Percentiles rank a stretch among this genome's conserved stretches.
These are phyloP conservation scores for Plestiodon gilberti DNA, from an alignment of 2,113 vertebrate species.

Conservation along the genomic window DNA sequence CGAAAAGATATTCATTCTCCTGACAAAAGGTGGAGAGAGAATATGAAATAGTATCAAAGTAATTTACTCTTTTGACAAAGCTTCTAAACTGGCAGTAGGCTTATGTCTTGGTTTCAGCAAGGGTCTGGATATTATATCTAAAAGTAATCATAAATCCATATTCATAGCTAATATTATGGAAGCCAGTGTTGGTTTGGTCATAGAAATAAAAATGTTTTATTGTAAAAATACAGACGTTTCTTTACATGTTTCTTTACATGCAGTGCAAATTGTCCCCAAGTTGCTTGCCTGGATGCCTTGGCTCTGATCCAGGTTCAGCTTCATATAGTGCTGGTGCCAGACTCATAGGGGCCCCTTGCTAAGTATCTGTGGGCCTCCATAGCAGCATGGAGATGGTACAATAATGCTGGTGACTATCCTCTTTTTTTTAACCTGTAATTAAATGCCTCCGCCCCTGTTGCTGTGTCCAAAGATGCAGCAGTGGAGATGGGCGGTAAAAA, in stretches of 20 bases:
- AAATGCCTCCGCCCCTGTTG: no score
- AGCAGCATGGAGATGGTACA: no score
- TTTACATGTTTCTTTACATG: conserved; percentile 8
- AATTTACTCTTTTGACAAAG: conserved; percentile 52
- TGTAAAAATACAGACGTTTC: conserved; percentile 3
- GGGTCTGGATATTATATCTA: conserved; percentile 42
- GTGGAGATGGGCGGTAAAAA: no score
- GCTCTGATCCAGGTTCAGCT: not conserved
- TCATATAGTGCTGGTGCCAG: no score
- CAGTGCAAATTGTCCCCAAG: conserved; percentile 8
- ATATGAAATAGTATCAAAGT: conserved; percentile 56
- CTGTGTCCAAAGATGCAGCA: no score
- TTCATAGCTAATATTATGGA: conserved; percentile 41
- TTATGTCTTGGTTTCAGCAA: conserved; percentile 34
- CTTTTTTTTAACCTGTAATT: no score
- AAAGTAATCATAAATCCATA: conserved; percentile 29
- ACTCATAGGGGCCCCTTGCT: no score
- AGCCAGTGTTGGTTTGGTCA: conserved; percentile 12
- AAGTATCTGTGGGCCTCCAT: no score
- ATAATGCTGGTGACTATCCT: no score
- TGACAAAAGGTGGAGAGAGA: conserved; percentile 55
- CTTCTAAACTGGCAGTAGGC: conserved; percentile 22
- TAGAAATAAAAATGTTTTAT: conserved; percentile 36
- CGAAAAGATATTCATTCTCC: conserved; percentile 54
- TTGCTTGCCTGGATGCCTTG: conserved; percentile 19